Conservation (phyloP, 2,797 vertebrate genomes). For the Siniperca scherzeri region DNA sequence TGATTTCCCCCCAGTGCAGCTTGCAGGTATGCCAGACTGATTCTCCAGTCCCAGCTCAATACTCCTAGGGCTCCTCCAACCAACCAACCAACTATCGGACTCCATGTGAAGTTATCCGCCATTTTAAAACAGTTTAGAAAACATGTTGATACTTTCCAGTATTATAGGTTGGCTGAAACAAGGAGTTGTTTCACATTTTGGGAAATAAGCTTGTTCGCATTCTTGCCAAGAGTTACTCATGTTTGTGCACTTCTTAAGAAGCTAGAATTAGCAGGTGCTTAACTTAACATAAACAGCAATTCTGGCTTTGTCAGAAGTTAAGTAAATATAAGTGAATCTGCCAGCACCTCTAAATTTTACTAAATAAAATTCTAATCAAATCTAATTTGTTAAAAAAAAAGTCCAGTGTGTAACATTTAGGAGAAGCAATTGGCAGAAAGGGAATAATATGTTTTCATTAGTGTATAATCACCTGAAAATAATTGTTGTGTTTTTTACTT, state of each 20-base stretch:
- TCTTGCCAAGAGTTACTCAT: neutral
- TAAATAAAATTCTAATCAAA: too few species aligned
- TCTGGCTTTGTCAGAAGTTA: neutral
- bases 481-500: too few species aligned
- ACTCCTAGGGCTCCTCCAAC: constrained; percentile 44
- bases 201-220: neutral
- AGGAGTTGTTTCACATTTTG: neutral
- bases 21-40: constrained; percentile 56
- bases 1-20: constrained; percentile 66
- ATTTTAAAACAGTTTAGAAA: constrained; percentile 34
- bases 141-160: constrained; percentile 3
- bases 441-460: too few species aligned
- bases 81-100: constrained; percentile 2
- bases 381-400: neutral
- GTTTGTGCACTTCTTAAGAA: neutral
- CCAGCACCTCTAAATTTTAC: neutral
- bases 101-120: constrained; percentile 35
- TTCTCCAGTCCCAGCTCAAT: constrained; percentile 41
- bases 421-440: too few species aligned
- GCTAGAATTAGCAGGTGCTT: neutral
- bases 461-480: too few species aligned
- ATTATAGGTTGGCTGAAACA: constrained; percentile 1
- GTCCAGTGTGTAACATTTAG: too few species aligned
- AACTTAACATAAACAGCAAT: neutral
- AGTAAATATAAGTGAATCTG: neutral